Conservation (phyloP, 2,113 vertebrate genomes). For the Tragulus kanchil region DNA sequence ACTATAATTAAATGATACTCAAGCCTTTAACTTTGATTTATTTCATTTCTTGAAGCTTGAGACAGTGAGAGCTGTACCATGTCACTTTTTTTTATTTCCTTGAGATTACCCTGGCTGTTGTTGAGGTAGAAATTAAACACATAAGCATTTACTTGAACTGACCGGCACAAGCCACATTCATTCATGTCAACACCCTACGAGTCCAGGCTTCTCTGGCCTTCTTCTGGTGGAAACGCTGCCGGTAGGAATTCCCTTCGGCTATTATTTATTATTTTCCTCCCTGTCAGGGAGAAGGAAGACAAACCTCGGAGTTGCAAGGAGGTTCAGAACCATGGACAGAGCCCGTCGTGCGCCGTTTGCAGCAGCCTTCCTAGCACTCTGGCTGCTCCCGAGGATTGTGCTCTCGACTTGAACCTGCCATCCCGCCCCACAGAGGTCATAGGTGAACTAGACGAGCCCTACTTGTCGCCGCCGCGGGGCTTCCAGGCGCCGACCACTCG, state of each 20-base stretch:
- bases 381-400: neutral
- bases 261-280: conserved; percentile 51
- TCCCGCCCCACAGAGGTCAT: neutral
- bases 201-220: neutral
- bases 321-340: conserved; percentile 71
- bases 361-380: fast-evolving
- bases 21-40: conserved; percentile 94
- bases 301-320: neutral
- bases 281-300: neutral
- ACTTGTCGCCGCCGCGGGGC: conserved; percentile 77
- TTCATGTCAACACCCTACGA: conserved; percentile 77
- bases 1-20: conserved; percentile 93
- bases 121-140: conserved; percentile 89
- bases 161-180: conserved; percentile 74
- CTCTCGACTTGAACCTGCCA: neutral
- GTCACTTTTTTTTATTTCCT: conserved; percentile 88
- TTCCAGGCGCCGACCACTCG: conserved; percentile 78
- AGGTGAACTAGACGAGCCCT: neutral
- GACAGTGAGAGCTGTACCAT: conserved; percentile 91
- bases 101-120: conserved; percentile 87
- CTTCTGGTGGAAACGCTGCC: neutral
- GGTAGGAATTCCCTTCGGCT: conserved; percentile 46
- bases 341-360: fast-evolving
- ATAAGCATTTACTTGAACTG: conserved; percentile 85
- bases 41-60: conserved; percentile 90